Evolutionary conservation across 2,797 vertebrate species (phyloP), one percentile per base, ranked within the genome.

Genomic region (Diplodus puntazzo): DNA sequence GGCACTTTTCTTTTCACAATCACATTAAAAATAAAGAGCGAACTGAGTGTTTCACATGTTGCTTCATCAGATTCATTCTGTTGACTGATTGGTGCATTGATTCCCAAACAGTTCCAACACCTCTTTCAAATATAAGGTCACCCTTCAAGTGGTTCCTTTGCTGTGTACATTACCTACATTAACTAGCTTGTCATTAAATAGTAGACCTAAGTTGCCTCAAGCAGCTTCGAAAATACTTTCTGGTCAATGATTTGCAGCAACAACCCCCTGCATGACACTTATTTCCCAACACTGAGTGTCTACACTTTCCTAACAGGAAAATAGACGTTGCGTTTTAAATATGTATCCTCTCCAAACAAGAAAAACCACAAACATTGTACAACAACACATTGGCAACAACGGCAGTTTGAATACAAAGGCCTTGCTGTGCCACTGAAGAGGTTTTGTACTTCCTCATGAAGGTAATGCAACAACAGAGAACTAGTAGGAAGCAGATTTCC

Each of bases 191-290:
- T 43, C 11, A 46, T 75, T 58, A 42, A 14, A 60, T 43, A 60
- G 14, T 8, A 11, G 16, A 50, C 42, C 17, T 1, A 4, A 23
- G 3, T n/a, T 1, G 46, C 53, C 48, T 50, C 3, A 43, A 53
- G n/a, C 42, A 57, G 16, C 12, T 64, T 75, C 48, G 16, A 58
- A 73, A 6, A 59, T 3, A 65, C 17, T 58, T 57, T 25, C 18
- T 49, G 39, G 73, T 88, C 74, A 87, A 83, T 87, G 70, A 89
- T 91, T 87, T 80, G 58, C 75, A 76, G n/a, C 39, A 72, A 34
- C 12, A 69, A 64, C n/a, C 30, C 5, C 17, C 6, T 0, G 11
- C 5, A 49, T 42, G 53, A 53, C 39, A 74, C 25, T 61, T 21
- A 66, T 81, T 82, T 78, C 46, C 16, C 27, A 74, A 80, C 50